These are phyloP conservation scores for Hypomesus transpacificus DNA, from an alignment of 2,113 vertebrate species.

Conservation along the genomic window DNA sequence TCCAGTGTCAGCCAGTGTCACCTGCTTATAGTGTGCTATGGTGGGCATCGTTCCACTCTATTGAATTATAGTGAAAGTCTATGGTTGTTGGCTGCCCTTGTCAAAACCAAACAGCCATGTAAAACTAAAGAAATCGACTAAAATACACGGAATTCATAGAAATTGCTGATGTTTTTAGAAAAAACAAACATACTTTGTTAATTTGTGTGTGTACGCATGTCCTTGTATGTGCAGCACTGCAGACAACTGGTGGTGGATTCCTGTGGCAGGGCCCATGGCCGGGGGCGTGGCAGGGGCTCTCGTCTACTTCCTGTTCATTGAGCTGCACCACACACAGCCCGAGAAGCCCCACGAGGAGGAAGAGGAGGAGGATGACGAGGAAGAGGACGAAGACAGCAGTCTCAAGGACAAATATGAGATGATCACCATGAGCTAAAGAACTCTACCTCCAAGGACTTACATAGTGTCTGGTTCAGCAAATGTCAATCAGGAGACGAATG, in stretches of 20 bases:
- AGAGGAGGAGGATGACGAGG: slow-evolving; percentile 61
- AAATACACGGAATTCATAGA: too few species aligned
- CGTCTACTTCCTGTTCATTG: slow-evolving; percentile 80
- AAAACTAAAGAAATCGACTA: neutral
- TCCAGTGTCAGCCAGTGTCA: neutral
- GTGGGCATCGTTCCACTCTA: neutral
- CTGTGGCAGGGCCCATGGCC: slow-evolving; percentile 83
- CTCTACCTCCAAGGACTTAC: slow-evolving; percentile 1
- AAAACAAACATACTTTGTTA: neutral
- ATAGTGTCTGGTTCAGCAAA: slow-evolving; percentile 2
- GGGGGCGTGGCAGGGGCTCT: slow-evolving; percentile 79
- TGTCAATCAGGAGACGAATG: slow-evolving; percentile 27
- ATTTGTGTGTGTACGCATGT: neutral
- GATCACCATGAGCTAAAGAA: slow-evolving; percentile 70
- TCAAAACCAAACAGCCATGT: neutral
- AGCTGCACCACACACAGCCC: slow-evolving; percentile 77
- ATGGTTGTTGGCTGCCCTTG: neutral
- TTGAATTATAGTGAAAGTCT: slow-evolving; percentile 2
- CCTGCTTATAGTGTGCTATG: neutral
- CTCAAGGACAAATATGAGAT: slow-evolving; percentile 84
- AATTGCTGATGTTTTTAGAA: too few species aligned
- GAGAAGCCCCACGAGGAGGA: slow-evolving; percentile 44
- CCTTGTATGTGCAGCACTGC: slow-evolving; percentile 73
- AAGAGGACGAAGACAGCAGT: slow-evolving; percentile 68
- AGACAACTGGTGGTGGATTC: slow-evolving; percentile 94